Evolutionary conservation across 2,113 vertebrate species (phyloP).

Genomic region (Edolisoma coerulescens): DNA sequence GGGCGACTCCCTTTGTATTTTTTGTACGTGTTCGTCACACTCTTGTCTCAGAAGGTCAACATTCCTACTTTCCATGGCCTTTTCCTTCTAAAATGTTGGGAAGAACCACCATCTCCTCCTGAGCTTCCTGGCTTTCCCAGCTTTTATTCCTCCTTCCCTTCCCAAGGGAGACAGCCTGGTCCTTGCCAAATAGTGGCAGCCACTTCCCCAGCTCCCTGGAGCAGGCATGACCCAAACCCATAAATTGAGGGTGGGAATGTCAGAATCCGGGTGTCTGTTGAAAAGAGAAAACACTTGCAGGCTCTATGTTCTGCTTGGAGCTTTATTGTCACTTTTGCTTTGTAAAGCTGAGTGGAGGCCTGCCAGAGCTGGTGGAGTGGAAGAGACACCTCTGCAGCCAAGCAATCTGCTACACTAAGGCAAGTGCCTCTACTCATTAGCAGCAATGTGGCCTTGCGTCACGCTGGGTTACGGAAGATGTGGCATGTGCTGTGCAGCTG

Average conservation of each 20-base stretch:
- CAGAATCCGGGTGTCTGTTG: background rate
- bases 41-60: background rate
- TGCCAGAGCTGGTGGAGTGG: background rate
- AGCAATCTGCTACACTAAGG: background rate
- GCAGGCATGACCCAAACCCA: background rate
- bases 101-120: background rate
- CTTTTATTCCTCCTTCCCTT: background rate
- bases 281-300: conserved; percentile 6
- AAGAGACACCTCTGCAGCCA: background rate
- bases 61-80: background rate
- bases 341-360: background rate
- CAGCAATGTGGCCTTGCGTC: rapidly evolving
- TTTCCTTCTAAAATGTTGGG: background rate
- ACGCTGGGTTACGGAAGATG: background rate
- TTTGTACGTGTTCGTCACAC: rapidly evolving
- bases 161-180: background rate
- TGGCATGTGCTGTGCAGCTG: background rate
- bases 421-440: background rate
- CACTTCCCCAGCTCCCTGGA: background rate
- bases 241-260: background rate
- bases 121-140: background rate
- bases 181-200: background rate
- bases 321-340: conserved; percentile 28
- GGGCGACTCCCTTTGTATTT: background rate
- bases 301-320: background rate